These are phyloP conservation scores for Neolamprologus modestus DNA, from an alignment of 2,113 vertebrate species.

Conservation along the genomic window DNA sequence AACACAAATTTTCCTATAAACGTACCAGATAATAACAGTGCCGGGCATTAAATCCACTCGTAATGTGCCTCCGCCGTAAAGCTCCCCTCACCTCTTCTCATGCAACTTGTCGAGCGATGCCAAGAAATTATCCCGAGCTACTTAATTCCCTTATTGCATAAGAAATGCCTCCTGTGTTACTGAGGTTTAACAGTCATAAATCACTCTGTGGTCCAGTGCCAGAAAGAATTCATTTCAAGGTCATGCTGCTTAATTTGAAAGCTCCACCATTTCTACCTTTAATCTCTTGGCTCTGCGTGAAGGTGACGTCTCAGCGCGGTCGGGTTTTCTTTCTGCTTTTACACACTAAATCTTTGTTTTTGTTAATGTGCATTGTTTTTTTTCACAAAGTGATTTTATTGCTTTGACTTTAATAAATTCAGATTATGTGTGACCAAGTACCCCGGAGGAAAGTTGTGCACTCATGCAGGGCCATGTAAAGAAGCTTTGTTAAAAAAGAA, in stretches of 20 bases:
- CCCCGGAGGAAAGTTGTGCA: not conserved
- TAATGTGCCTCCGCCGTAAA: not conserved
- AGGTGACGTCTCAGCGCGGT: not conserved
- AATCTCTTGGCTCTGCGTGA: not conserved
- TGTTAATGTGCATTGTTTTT: not conserved
- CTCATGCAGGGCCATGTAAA: not conserved
- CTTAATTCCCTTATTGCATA: not conserved
- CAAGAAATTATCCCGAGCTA: not conserved
- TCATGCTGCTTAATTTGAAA: not conserved
- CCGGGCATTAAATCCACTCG: not conserved
- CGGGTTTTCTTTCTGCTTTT: fast-evolving
- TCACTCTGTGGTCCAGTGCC: not conserved
- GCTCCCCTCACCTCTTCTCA: not conserved
- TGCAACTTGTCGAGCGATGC: not conserved
- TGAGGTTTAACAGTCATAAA: not conserved
- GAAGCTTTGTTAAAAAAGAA: not conserved
- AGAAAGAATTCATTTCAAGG: not conserved
- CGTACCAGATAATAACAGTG: fast-evolving
- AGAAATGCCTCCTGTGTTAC: not conserved
- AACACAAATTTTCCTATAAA: not conserved
- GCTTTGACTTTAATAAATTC: slow-evolving; percentile 1
- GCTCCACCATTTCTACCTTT: not conserved
- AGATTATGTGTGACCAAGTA: not conserved
- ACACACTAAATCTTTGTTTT: not conserved
- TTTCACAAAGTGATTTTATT: not conserved